Evolutionary conservation across 1,140 invertebrate genomes (phyloP).

Genomic region (Acyrthosiphon pisum): DNA sequence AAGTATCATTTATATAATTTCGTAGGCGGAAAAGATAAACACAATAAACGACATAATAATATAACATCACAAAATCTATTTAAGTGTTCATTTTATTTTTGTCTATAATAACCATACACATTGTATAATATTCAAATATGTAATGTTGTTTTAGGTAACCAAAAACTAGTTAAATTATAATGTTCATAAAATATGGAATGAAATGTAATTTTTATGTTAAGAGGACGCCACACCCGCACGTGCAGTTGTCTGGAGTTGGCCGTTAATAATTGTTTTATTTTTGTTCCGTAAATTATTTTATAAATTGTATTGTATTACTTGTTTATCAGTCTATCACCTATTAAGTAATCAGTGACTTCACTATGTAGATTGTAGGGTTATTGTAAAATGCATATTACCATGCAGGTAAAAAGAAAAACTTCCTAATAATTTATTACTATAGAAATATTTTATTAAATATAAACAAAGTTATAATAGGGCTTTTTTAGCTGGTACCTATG

Average conservation of each 20-base stretch:
- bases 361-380: not conserved
- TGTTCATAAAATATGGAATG: not conserved
- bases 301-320: not conserved
- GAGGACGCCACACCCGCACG: not conserved
- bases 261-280: not conserved
- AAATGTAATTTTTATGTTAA: not conserved
- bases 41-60: conserved; percentile 13
- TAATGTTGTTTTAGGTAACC: not conserved
- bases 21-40: conserved; percentile 20
- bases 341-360: not conserved
- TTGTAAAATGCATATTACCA: not conserved
- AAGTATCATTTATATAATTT: conserved; percentile 32
- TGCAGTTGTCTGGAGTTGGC: not conserved
- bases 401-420: not conserved
- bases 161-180: not conserved
- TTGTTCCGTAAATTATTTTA: not conserved
- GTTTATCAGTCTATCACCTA: not conserved
- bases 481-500: not conserved
- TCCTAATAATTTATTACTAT: not conserved
- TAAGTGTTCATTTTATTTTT: not conserved
- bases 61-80: not conserved
- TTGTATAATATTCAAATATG: not conserved
- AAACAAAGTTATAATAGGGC: not conserved
- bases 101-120: not conserved
- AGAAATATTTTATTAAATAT: not conserved